These are phyloP conservation scores for Clistopyga incitator DNA, from an alignment of 2,888 invertebrate genomes.

Conservation along the genomic window DNA sequence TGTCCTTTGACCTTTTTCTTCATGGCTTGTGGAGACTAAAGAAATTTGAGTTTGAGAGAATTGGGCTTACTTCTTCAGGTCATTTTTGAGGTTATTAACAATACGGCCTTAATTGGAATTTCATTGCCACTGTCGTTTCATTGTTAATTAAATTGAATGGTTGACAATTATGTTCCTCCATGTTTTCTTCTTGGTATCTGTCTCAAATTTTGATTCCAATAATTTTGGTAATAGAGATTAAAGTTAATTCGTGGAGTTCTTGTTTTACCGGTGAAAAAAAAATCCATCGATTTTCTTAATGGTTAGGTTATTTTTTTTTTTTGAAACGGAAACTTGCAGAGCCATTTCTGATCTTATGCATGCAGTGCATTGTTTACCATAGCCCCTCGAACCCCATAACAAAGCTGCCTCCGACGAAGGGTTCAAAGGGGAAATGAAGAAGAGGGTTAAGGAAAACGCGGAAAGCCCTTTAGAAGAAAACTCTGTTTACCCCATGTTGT, in stretches of 20 bases:
- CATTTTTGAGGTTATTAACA: too few relatives aligned
- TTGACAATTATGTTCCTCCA: too few relatives aligned
- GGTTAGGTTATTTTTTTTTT: not conserved
- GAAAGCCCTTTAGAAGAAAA: not conserved
- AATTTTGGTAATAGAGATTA: too few relatives aligned
- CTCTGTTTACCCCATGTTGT: slow-evolving; percentile 42
- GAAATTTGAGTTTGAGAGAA: not conserved
- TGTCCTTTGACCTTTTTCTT: slow-evolving; percentile 12
- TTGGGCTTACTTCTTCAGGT: too few relatives aligned
- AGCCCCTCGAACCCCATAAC: not conserved
- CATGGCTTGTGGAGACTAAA: not conserved
- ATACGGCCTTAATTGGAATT: too few relatives aligned
- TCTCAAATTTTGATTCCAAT: too few relatives aligned
- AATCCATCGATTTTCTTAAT: not conserved
- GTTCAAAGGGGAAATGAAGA: slow-evolving; percentile 12
- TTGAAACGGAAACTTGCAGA: not conserved
- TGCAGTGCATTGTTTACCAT: not conserved
- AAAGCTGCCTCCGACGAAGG: not conserved
- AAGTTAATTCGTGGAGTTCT: too few relatives aligned
- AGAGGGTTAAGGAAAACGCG: slow-evolving; percentile 5
- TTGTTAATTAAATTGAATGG: too few relatives aligned
- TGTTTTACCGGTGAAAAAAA: not conserved
- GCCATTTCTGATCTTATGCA: not conserved
- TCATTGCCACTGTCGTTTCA: too few relatives aligned
- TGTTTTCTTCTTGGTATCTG: too few relatives aligned